Percentiles rank a stretch among this genome's conserved stretches.
These are phyloP conservation scores for Tetragonula carbonaria DNA, from an alignment of 2,888 invertebrate species.

Conservation along the genomic window DNA sequence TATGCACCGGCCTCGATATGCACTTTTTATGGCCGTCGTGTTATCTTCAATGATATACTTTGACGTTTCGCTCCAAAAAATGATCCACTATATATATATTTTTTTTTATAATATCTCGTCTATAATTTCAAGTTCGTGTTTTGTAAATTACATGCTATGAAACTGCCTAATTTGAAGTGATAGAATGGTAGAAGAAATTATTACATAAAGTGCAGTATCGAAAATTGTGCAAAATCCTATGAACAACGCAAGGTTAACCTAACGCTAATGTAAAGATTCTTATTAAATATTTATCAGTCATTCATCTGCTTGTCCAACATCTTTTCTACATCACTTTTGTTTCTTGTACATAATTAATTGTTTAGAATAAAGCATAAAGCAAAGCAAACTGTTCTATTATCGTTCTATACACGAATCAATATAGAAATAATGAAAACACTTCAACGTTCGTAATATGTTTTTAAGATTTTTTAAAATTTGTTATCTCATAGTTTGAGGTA, in stretches of 20 bases:
- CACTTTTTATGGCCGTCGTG: slow-evolving; percentile 59
- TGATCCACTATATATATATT: too few relatives aligned
- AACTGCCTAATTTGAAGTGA: not conserved
- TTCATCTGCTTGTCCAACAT: not conserved
- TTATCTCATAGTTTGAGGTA: slow-evolving; percentile 69
- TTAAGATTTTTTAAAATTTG: slow-evolving; percentile 81
- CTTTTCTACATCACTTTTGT: slow-evolving; percentile 40
- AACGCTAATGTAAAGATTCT: not conserved
- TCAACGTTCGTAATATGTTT: slow-evolving; percentile 80
- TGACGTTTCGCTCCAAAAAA: slow-evolving; percentile 47
- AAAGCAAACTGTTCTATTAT: slow-evolving; percentile 46
- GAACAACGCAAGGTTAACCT: not conserved
- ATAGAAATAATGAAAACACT: slow-evolving; percentile 72
- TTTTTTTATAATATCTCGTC: slow-evolving; percentile 31
- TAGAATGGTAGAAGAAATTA: not conserved
- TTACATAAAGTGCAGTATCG: not conserved
- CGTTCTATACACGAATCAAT: slow-evolving; percentile 74
- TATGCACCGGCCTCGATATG: slow-evolving; percentile 71
- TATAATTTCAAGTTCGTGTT: not conserved
- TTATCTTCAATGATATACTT: slow-evolving; percentile 62
- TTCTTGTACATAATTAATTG: slow-evolving; percentile 35
- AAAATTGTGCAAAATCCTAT: not conserved
- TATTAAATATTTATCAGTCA: slow-evolving; percentile 15
- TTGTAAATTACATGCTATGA: not conserved
- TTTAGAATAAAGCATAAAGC: slow-evolving; percentile 28